Evolutionary conservation across 2,888 invertebrate species (phyloP), one percentile per base, ranked within the genome.

Genomic region (Sicus ferrugineus): DNA sequence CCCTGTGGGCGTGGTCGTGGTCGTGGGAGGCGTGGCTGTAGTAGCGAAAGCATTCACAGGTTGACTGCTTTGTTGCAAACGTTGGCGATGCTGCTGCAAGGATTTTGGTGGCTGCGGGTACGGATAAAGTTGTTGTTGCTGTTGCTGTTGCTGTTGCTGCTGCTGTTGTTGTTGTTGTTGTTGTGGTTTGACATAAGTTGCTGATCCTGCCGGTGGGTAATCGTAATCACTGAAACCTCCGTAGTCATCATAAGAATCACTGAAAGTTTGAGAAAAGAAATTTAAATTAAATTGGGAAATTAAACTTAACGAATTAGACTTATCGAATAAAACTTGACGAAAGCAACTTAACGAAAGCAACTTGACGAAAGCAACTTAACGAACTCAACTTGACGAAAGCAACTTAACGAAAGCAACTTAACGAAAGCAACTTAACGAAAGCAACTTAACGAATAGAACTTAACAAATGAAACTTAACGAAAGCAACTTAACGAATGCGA

Each of bases 211-310:
- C 56, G 19, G n/a, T 23, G 31, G 28, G 28, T 72, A 73, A 21
- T 72, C 72, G 7, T 75, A 75, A 31, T 74, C 75, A 38, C 26
- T 28, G 26, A 26, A 2, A 28, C 70, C 73, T 16, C 30, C 34
- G 21, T 74, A 75, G 23, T 42, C 26, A 6, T 68, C 58, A 48
- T 69, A 74, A 3, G 73, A 69, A 54, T 73, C 70, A 11, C 75
- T 75, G 38, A 26, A 71, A 73, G 2, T 7, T 4, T 3, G 63
- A 63, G n/a, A 63, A 28, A 68, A 19, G 56, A 3, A 70, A 6
- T 26, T 31, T 7, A 7, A 16, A 6, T 30, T 16, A n/a, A 14
- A n/a, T 56, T 56, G 1, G 4, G n/a, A 4, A 42, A 16, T n/a
- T 4, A 42, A 4, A 42, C 42, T 16, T 14, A 34, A 34, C 34